phyloP scores from a whole-genome alignment of 2,888 invertebrate species.

The Tetropium fuscum region DNA sequence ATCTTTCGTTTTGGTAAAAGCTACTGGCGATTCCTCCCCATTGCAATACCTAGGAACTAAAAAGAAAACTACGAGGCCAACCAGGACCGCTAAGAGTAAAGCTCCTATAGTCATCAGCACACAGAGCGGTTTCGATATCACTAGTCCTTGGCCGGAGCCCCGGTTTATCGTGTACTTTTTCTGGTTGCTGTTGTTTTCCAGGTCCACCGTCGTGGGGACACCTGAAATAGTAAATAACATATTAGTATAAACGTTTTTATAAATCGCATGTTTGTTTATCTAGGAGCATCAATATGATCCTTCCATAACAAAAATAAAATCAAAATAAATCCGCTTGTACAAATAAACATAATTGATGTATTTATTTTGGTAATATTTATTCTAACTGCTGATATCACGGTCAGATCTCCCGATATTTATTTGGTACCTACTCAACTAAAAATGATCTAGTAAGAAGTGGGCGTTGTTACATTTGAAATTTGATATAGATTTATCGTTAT shows the following conservation, averaged over 20 bases:
- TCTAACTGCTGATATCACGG: slow-evolving; percentile 1
- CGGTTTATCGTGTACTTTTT: slow-evolving; percentile 64
- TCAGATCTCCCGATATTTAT: background rate
- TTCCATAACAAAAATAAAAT: no score
- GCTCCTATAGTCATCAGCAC: slow-evolving; percentile 61
- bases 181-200: slow-evolving; percentile 62
- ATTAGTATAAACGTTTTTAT: background rate
- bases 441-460: background rate
- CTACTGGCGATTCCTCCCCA: slow-evolving; percentile 39
- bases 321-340: background rate
- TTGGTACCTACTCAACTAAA: background rate
- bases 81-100: slow-evolving; percentile 58
- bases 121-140: slow-evolving; percentile 61
- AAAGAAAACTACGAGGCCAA: slow-evolving; percentile 62
- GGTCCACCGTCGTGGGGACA: slow-evolving; percentile 61
- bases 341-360: background rate
- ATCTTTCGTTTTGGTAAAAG: slow-evolving; percentile 30
- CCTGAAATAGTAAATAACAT: slow-evolving; percentile 54
- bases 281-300: no score
- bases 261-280: background rate
- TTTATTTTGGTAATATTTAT: background rate
- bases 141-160: slow-evolving; percentile 48
- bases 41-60: slow-evolving; percentile 57
- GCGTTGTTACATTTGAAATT: no score
- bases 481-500: no score